A percentile compares a stretch with the other conserved stretches of the same genome.
These are phyloP conservation scores for Pristis pectinata DNA, from an alignment of 2,797 vertebrate species.

Conservation along the genomic window DNA sequence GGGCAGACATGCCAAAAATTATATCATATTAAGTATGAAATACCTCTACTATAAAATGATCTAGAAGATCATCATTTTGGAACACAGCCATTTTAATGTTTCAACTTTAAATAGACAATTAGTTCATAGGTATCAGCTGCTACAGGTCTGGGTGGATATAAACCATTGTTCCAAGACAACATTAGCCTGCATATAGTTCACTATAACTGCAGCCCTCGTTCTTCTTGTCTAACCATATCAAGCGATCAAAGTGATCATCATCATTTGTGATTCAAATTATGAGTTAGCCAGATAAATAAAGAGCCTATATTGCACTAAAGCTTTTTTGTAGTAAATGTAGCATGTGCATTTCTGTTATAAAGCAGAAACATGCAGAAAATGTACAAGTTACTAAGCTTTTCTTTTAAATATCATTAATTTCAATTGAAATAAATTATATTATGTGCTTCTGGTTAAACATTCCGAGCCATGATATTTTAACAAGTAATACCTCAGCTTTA, in stretches of 20 bases:
- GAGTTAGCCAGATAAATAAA: background rate
- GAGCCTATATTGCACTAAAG: background rate
- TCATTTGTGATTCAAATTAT: background rate
- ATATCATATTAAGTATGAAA: conserved; percentile 5
- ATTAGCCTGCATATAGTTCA: background rate
- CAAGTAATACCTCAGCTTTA: background rate
- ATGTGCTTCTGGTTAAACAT: background rate
- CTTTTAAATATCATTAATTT: background rate
- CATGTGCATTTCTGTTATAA: background rate
- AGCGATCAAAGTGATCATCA: background rate
- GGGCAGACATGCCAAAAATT: background rate
- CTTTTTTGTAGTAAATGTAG: background rate
- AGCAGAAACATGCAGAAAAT: background rate
- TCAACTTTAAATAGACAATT: conserved; percentile 13
- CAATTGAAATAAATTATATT: background rate
- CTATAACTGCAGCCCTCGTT: background rate
- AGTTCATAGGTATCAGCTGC: background rate
- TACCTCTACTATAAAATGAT: conserved; percentile 15
- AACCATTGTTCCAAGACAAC: background rate
- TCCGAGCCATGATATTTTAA: background rate
- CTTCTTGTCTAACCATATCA: background rate
- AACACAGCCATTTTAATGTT: conserved; percentile 24
- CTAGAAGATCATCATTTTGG: conserved; percentile 20
- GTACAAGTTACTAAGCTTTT: background rate
- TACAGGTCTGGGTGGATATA: background rate